Base-by-base conservation (phyloP, 2,888 invertebrate species). In the Drosophila parthenogenetica region DNA sequence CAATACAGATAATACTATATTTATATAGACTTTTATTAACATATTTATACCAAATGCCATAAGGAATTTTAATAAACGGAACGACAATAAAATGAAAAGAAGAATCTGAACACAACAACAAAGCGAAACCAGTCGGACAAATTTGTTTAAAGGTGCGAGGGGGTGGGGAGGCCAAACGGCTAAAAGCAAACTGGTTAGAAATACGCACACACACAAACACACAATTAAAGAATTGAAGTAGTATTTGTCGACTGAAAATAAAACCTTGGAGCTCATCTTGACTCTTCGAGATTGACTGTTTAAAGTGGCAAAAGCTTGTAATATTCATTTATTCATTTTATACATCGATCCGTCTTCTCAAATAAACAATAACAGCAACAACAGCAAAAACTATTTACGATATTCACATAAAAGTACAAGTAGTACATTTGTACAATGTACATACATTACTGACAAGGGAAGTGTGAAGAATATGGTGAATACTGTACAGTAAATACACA, bases 251-350 rank as follows among this genome's bases (percentile, higher is more conserved):
- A 55, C 50, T 55, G 40, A 58, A 60, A 40, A 58, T 29, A 69
- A 79, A 80, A 73, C 85, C 86, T 89, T 89, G 85, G 55, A 59
- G 88, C 82, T 79, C 89, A 89, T 89, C 89, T 85, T 81, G 85
- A 79, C 80, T 89, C 79, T 74, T 67, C 42, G 65, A 72, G 71
- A 39, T 48, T 16, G n/a, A 43, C 10, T 25, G 17, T 16, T 14
- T 61, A 43, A 66, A 19, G 25, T 40, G 45, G 39, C 46, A 55
- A 39, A 19, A 51, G 48, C 43, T 14, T 59, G 55, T 76, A 65
- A 59, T 53, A 72, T 72, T 66, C 50, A 51, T 64, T 39, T 46
- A 42, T 37, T 11, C 45, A 72, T 35, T 35, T 29, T 29, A 29
- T 29, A 29, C 29, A 29, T 29, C 43, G 32, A 43, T 39, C 48